Percentiles rank a stretch among this genome's conserved stretches.
Conservation (phyloP, 2,797 vertebrate species). For the Darevskia mixta region DNA sequence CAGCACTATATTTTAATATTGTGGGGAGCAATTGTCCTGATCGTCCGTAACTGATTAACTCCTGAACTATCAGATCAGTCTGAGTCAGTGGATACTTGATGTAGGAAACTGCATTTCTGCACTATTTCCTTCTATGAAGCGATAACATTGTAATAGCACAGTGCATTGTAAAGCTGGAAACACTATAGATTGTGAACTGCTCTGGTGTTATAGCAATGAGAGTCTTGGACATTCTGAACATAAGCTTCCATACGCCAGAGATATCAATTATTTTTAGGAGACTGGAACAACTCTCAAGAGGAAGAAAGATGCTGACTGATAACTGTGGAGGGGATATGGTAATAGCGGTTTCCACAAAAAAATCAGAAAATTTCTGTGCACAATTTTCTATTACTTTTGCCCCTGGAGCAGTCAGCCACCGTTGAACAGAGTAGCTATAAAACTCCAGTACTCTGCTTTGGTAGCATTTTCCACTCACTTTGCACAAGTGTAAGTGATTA, state of each 20-base stretch:
- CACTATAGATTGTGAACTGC: not conserved
- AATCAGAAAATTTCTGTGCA: not conserved
- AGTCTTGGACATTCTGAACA: not conserved
- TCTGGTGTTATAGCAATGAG: conserved; percentile 12
- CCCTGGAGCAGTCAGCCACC: conserved; percentile 37
- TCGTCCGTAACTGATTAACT: conserved; percentile 5
- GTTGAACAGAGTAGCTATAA: conserved; percentile 58
- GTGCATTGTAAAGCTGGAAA: not conserved
- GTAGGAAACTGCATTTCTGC: not conserved
- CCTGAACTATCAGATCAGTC: not conserved
- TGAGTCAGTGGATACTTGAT: not conserved
- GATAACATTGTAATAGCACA: not conserved
- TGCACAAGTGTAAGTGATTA: conserved; percentile 57
- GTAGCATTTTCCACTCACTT: conserved; percentile 62
- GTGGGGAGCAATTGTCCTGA: not conserved
- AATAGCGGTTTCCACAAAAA: conserved; percentile 16
- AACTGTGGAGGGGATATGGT: not conserved
- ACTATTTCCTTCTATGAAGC: not conserved
- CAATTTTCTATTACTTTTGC: conserved; percentile 22
- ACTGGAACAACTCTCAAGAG: not conserved
- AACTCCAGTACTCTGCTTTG: conserved; percentile 59
- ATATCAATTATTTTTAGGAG: conserved; percentile 45
- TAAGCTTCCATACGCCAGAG: conserved; percentile 19
- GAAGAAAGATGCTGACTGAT: conserved; percentile 40
- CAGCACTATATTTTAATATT: not conserved